Evolutionary conservation across 2,888 invertebrate genomes (phyloP), one percentile per base, ranked within the genome.

Genomic region (Megalurothrips usitatus): DNA sequence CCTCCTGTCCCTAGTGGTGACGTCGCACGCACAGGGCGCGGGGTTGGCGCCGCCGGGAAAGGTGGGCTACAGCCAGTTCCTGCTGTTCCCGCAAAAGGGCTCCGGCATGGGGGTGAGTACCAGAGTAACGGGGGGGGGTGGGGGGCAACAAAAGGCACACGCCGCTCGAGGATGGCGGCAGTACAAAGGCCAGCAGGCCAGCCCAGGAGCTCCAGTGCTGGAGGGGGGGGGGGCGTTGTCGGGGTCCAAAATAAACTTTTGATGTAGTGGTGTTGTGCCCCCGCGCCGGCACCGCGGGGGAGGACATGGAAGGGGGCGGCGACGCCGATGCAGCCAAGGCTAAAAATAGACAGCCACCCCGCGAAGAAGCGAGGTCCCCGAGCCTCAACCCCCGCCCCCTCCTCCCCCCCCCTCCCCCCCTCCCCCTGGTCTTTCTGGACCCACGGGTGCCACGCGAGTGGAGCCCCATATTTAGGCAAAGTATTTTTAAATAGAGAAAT

Each of bases 21-120:
- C 26, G 23, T 3, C 68, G 11, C 12, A 23, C n/a, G 68, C 23
- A n/a, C 9, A 12, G 23, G 68, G 10, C 68, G 26, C 26, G 23
- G 68, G 23, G 23, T 1, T 26, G 26, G 68, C 68, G 68, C 68
- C 68, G 68, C 68, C 68, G 23, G 12, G 26, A 11, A 23, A 75
- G 11, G 68, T 75, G 23, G 68, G 68, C 26, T 75, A 75, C 68
- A 75, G 68, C 68, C 68, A 75, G 68, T 75, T 75, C 68, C 68
- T 75, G 68, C 68, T 75, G 23, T 75, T 75, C 68, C 68, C 68
- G 26, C 26, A 75, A 10, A 75, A 12, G 23, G 23, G 8, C 68
- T 26, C 68, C 23, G 23, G 23, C 68, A 75, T 75, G 68, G 68
- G 68, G 68, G 68, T 75, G 26, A 75, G 68, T 75, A 3, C 10